Conservation (phyloP, 2,888 invertebrate species). For the Netelia melanura region DNA sequence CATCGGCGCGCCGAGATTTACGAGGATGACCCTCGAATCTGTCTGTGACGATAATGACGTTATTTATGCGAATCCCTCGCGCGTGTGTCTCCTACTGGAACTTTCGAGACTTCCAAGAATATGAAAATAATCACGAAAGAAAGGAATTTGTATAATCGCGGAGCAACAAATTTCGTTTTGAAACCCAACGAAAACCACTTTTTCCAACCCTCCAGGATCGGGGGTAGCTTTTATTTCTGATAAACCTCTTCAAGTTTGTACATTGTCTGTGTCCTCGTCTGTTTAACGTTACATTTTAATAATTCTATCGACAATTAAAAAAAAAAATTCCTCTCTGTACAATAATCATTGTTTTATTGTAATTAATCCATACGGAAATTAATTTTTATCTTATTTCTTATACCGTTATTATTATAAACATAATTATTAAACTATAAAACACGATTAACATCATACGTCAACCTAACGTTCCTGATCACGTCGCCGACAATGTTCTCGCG, state of each 20-base stretch:
- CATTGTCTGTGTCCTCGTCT: too few species aligned
- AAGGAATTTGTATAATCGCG: background rate
- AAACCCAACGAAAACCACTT: background rate
- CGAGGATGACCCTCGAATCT: slow-evolving; percentile 57
- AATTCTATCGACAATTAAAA: too few species aligned
- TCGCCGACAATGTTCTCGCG: slow-evolving; percentile 45
- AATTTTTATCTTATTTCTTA: too few species aligned
- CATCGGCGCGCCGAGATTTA: slow-evolving; percentile 56
- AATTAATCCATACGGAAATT: too few species aligned
- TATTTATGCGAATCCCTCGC: slow-evolving; percentile 26
- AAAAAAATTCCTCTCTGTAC: too few species aligned
- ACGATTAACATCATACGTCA: background rate
- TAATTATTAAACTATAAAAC: background rate
- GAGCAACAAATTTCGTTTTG: background rate
- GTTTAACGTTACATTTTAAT: too few species aligned
- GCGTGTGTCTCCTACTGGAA: background rate
- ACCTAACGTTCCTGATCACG: slow-evolving; percentile 7
- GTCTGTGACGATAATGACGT: slow-evolving; percentile 29
- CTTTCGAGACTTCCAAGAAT: slow-evolving; percentile 28
- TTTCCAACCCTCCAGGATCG: too few species aligned
- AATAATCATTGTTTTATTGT: too few species aligned
- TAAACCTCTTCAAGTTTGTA: too few species aligned
- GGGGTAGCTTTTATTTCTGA: too few species aligned
- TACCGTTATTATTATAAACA: too few species aligned
- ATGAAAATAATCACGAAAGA: background rate